phyloP scores from a whole-genome alignment of 2,113 vertebrate genomes.

The Ptychochromis oligacanthus region DNA sequence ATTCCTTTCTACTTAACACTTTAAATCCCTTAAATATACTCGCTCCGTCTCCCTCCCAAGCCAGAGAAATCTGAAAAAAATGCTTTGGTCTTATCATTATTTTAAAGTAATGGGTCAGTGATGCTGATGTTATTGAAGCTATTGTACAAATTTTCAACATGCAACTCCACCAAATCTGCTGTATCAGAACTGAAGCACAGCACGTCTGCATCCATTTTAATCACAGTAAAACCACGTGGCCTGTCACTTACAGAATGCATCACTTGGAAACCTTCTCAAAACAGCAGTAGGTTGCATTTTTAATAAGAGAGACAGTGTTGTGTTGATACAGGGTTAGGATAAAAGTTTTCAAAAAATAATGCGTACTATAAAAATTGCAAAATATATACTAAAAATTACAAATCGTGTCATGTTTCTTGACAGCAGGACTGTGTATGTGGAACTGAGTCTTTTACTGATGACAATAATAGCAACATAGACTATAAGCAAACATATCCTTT shows the following conservation, averaged over 20 bases:
- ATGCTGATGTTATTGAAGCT: background rate
- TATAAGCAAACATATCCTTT: fast-evolving
- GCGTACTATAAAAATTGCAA: background rate
- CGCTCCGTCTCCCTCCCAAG: background rate
- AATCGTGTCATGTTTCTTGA: fast-evolving
- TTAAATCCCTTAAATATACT: background rate
- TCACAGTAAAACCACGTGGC: background rate
- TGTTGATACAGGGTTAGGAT: background rate
- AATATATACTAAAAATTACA: fast-evolving
- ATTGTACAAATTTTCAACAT: background rate
- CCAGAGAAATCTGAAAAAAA: background rate
- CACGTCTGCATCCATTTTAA: background rate
- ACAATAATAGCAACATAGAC: background rate
- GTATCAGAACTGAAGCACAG: background rate
- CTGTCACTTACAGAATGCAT: background rate
- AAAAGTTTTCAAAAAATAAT: background rate
- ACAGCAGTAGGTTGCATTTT: background rate
- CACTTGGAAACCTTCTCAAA: background rate
- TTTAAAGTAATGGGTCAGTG: background rate
- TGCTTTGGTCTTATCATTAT: fast-evolving
- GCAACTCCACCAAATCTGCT: background rate
- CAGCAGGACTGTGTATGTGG: fast-evolving
- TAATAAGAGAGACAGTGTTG: background rate
- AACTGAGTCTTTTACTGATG: background rate
- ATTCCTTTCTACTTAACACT: background rate